These are phyloP conservation scores for Tyria jacobaeae DNA, from an alignment of 2,888 invertebrate species.

Conservation along the genomic window DNA sequence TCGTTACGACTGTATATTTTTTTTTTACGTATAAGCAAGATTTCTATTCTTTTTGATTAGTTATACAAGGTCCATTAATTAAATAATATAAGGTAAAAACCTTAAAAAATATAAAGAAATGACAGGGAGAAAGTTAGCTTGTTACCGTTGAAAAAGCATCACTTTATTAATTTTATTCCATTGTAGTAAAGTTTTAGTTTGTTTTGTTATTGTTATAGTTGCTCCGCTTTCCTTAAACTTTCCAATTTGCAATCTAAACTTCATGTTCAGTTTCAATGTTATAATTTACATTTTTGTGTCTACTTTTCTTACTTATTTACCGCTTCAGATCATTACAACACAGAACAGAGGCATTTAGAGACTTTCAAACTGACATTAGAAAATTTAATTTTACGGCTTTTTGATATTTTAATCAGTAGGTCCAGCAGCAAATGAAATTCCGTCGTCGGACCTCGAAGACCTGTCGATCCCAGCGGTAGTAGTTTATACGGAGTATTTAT, in stretches of 20 bases:
- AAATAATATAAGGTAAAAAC: not conserved
- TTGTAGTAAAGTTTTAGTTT: constrained; percentile 16
- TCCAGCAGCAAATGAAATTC: too few relatives aligned
- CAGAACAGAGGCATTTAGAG: not conserved
- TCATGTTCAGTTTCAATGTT: constrained; percentile 7
- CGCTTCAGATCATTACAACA: not conserved
- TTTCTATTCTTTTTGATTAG: not conserved
- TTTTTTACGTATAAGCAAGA: not conserved
- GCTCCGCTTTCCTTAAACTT: constrained; percentile 17
- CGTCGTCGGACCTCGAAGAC: too few relatives aligned
- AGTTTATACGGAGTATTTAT: too few relatives aligned
- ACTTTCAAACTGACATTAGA: not conserved
- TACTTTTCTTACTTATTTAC: not conserved
- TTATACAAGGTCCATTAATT: not conserved
- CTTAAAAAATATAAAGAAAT: not conserved
- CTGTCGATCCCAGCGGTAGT: too few relatives aligned
- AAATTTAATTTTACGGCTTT: not conserved
- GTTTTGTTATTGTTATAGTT: constrained; percentile 9
- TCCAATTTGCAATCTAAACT: constrained; percentile 15
- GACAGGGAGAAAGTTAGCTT: not conserved
- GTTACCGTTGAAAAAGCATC: constrained; percentile 10
- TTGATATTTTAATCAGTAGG: not conserved
- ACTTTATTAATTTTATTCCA: constrained; percentile 9
- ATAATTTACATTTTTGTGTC: not conserved
- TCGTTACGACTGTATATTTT: too few relatives aligned